Evolutionary conservation across 2,113 vertebrate genomes (phyloP).

Genomic region (Oreochromis tanganicae): DNA sequence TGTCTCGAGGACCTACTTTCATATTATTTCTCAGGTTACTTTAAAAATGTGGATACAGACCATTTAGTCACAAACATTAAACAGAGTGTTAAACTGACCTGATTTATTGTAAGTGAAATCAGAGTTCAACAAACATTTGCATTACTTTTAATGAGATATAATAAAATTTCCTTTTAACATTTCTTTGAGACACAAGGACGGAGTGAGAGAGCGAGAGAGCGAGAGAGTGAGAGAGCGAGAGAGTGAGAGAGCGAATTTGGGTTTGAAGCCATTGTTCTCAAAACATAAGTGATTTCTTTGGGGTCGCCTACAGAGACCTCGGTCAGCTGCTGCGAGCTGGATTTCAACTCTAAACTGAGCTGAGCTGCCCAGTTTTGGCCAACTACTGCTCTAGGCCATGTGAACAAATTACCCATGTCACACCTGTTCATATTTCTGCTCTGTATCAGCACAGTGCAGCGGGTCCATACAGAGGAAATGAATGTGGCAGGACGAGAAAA

Average conservation of each 20-base stretch:
- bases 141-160: background rate
- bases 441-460: constrained; percentile 52
- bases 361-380: constrained; percentile 9
- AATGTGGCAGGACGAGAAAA: constrained; percentile 30
- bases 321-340: constrained; percentile 7
- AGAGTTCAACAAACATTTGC: background rate
- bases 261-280: background rate
- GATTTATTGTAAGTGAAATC: background rate
- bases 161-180: background rate
- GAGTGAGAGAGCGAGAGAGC: background rate
- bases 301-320: background rate
- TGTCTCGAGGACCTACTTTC: background rate
- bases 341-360: constrained; percentile 35
- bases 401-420: constrained; percentile 47
- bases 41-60: background rate
- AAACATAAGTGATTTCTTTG: constrained; percentile 1
- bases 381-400: constrained; percentile 11
- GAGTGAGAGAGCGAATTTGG: background rate
- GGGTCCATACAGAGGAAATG: constrained; percentile 17
- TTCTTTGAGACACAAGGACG: background rate
- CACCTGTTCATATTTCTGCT: constrained; percentile 51
- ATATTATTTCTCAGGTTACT: background rate
- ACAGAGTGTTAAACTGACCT: background rate
- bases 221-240: fast-evolving
- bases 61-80: background rate